Evolutionary conservation across 1,140 invertebrate genomes (phyloP).

Genomic region (Aphelenchoides avenae): DNA sequence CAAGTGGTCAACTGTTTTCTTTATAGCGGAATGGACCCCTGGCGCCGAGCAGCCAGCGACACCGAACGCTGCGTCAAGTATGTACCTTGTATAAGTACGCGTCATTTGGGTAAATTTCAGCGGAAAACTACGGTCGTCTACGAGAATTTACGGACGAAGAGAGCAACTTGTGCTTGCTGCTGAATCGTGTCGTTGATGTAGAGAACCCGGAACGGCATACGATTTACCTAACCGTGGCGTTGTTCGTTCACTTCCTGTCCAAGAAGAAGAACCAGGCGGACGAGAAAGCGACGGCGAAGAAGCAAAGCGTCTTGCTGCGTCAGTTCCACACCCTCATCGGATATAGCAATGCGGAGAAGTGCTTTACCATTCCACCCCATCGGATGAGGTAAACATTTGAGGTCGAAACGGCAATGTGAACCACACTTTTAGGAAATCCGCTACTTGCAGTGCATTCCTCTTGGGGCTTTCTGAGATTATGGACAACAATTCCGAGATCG

Average conservation of each 20-base stretch:
- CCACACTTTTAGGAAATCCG: constrained; percentile 69
- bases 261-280: constrained; percentile 62
- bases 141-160: constrained; percentile 65
- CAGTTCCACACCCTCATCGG: constrained; percentile 88
- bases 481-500: constrained; percentile 62
- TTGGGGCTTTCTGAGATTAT: constrained; percentile 73
- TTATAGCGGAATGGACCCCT: too few species aligned
- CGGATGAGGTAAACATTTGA: constrained; percentile 69
- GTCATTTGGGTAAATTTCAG: too few species aligned
- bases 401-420: constrained; percentile 3
- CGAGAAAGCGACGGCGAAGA: constrained; percentile 73
- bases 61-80: too few species aligned
- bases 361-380: constrained; percentile 81
- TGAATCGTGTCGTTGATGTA: constrained; percentile 75
- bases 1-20: too few species aligned
- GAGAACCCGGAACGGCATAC: constrained; percentile 81
- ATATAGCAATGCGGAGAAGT: constrained; percentile 82
- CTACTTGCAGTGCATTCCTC: constrained; percentile 90
- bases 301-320: constrained; percentile 71
- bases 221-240: constrained; percentile 85
- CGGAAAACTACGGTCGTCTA: constrained; percentile 38
- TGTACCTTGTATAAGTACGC: too few species aligned
- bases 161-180: constrained; percentile 64
- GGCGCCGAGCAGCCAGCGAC: too few species aligned
- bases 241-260: constrained; percentile 79